These are phyloP conservation scores for Apodemia mormo DNA, from an alignment of 2,888 invertebrate genomes.

Conservation along the genomic window DNA sequence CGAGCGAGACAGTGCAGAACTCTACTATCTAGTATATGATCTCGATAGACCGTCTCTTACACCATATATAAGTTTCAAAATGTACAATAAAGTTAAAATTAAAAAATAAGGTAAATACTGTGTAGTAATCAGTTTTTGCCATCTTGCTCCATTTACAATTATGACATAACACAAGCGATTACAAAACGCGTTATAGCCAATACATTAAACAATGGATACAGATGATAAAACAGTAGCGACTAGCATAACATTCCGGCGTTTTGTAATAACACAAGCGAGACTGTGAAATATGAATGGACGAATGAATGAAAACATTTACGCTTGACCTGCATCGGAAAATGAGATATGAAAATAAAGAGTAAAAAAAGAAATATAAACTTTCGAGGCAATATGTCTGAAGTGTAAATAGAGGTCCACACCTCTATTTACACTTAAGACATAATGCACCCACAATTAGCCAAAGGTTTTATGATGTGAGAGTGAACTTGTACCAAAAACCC, in stretches of 20 bases:
- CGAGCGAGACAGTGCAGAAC: too few species aligned
- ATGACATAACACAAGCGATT: neutral
- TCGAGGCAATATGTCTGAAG: too few species aligned
- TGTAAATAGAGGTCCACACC: too few species aligned
- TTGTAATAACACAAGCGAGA: neutral
- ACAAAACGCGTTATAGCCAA: neutral
- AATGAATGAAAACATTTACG: constrained; percentile 2
- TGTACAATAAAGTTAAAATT: too few species aligned
- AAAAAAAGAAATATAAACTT: neutral
- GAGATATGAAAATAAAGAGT: neutral
- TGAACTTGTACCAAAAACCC: too few species aligned
- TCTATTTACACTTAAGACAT: too few species aligned
- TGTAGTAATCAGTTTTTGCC: neutral
- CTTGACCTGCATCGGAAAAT: neutral
- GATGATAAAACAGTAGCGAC: constrained; percentile 3
- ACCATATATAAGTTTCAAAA: too few species aligned
- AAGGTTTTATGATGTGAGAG: too few species aligned
- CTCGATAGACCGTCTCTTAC: too few species aligned
- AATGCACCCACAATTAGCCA: too few species aligned
- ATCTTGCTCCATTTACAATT: constrained; percentile 1
- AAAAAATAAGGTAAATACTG: too few species aligned
- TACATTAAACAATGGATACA: constrained; percentile 16
- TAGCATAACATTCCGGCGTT: constrained; percentile 4
- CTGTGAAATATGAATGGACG: constrained; percentile 1
- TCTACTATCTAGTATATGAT: too few species aligned